These are phyloP conservation scores for Platichthys flesus DNA, from an alignment of 2,113 vertebrate genomes.

Conservation along the genomic window DNA sequence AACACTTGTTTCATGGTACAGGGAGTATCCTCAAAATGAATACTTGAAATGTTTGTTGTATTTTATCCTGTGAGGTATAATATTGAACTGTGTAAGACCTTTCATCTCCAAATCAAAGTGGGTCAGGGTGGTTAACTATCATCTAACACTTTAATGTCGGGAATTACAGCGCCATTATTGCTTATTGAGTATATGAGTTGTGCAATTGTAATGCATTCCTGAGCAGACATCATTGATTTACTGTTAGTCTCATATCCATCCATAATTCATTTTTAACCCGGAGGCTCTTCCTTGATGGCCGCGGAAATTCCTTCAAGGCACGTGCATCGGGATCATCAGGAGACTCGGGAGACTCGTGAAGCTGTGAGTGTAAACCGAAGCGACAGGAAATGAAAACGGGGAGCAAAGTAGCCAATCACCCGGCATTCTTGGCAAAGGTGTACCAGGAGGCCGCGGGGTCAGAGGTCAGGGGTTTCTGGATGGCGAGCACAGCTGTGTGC, in stretches of 20 bases:
- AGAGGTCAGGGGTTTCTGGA: constrained; percentile 72
- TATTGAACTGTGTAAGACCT: constrained; percentile 56
- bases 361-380: constrained; percentile 62
- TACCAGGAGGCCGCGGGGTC: constrained; percentile 68
- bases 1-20: constrained; percentile 18
- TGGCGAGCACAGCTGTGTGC: constrained; percentile 80
- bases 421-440: constrained; percentile 73
- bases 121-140: constrained; percentile 57
- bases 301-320: constrained; percentile 63
- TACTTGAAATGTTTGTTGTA: constrained; percentile 26
- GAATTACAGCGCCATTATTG: constrained; percentile 57
- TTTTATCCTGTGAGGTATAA: constrained; percentile 9
- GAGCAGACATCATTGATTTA: constrained; percentile 74
- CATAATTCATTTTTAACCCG: constrained; percentile 75
- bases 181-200: constrained; percentile 64
- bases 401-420: constrained; percentile 77
- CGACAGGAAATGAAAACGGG: constrained; percentile 79
- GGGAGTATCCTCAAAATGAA: constrained; percentile 19
- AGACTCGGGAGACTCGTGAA: constrained; percentile 42
- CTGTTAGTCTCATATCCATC: constrained; percentile 67
- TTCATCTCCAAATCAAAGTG: constrained; percentile 55
- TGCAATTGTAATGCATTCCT: constrained; percentile 57
- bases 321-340: constrained; percentile 41
- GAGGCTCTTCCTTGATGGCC: constrained; percentile 59
- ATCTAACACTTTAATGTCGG: constrained; percentile 51